Percentiles rank a stretch among this genome's conserved stretches.
Evolutionary conservation across 2,888 invertebrate species (phyloP).

Genomic region (Cosmopolites sordidus): DNA sequence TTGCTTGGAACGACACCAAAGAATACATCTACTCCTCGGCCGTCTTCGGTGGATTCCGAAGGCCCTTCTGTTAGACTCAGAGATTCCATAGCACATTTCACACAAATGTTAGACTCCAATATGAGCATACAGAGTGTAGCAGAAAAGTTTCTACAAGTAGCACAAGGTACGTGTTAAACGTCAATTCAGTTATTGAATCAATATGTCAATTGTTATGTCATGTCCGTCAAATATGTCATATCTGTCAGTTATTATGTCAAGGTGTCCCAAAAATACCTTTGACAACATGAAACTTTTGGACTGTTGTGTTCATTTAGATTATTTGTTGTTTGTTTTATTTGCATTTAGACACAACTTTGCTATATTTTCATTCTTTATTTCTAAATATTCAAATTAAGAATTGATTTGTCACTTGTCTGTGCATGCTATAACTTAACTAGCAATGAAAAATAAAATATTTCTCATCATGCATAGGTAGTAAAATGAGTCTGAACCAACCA

Average conservation of each 20-base stretch:
- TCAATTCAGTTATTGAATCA: no score
- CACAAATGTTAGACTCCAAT: slow-evolving; percentile 33
- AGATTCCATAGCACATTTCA: slow-evolving; percentile 33
- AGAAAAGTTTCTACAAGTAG: slow-evolving; percentile 6
- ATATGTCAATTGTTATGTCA: no score
- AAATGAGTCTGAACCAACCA: background rate
- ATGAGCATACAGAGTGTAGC: slow-evolving; percentile 22
- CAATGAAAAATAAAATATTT: background rate
- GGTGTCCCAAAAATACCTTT: no score
- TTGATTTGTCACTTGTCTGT: background rate
- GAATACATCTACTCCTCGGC: slow-evolving; percentile 38
- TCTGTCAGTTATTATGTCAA: no score
- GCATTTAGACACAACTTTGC: no score
- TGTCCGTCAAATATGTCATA: no score
- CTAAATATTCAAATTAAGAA: background rate
- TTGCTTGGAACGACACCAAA: slow-evolving; percentile 30
- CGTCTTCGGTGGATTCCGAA: slow-evolving; percentile 26
- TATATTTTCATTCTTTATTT: background rate
- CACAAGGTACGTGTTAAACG: background rate
- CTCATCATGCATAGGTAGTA: background rate
- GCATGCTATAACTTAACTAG: no score
- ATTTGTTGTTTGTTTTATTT: no score
- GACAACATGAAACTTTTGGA: no score
- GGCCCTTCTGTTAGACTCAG: slow-evolving; percentile 14
- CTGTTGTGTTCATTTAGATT: no score